Conservation (phyloP, 2,888 invertebrate genomes). For the Himalopsyche tibetana region DNA sequence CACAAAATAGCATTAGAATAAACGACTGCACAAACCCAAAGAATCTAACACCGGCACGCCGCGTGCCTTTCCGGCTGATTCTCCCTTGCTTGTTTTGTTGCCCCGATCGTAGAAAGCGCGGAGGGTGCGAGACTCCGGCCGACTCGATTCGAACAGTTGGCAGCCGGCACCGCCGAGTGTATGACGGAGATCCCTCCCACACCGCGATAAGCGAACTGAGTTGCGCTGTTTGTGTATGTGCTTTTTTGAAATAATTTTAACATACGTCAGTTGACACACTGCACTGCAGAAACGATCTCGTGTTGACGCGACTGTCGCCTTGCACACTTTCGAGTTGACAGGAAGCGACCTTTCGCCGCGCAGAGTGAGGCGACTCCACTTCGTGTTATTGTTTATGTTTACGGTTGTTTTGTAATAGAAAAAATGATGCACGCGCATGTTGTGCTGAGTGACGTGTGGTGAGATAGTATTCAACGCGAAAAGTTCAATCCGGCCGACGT, state of each 20-base stretch:
- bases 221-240: conserved; percentile 8
- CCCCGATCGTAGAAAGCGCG: conserved; percentile 5
- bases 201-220: conserved; percentile 12
- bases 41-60: conserved; percentile 31
- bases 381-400: conserved; percentile 48
- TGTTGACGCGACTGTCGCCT: conserved; percentile 11
- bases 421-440: background rate
- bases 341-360: conserved; percentile 29
- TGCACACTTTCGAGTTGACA: conserved; percentile 28
- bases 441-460: conserved; percentile 36
- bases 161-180: conserved; percentile 26
- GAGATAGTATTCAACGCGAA: conserved; percentile 40
- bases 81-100: conserved; percentile 51
- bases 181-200: conserved; percentile 44
- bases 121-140: conserved; percentile 22
- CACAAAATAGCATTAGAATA: conserved; percentile 51
- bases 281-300: conserved; percentile 24
- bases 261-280: conserved; percentile 29
- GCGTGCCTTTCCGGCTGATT: background rate
- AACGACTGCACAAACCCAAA: conserved; percentile 4
- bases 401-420: conserved; percentile 43
- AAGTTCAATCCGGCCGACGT: conserved; percentile 55
- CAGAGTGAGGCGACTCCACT: background rate
- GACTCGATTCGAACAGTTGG: background rate
- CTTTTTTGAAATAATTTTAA: conserved; percentile 18